Evolutionary conservation across 2,888 invertebrate genomes (phyloP).

Genomic region (Cremastobaeus sp.): DNA sequence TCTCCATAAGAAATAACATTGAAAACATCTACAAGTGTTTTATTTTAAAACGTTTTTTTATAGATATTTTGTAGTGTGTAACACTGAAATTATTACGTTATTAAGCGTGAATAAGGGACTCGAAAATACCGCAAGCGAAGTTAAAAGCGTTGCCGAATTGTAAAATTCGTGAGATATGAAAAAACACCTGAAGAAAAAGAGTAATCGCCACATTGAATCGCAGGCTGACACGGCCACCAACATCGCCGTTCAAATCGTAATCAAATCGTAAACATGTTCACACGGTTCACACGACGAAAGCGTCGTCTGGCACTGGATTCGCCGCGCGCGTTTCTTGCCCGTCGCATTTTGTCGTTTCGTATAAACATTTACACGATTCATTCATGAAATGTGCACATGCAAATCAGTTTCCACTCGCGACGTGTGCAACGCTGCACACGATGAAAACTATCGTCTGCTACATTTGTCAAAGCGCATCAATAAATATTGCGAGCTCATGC

Average conservation of each 20-base stretch:
- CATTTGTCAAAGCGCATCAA: constrained; percentile 36
- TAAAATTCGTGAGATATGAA: constrained; percentile 20
- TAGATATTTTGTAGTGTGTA: no score
- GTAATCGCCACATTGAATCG: constrained; percentile 24
- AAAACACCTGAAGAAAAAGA: constrained; percentile 9
- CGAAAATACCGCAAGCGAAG: not conserved
- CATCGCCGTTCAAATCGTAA: constrained; percentile 64
- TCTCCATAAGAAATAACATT: no score
- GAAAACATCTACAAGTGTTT: no score
- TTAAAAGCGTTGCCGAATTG: constrained; percentile 15
- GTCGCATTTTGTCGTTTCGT: constrained; percentile 63
- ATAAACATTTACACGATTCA: constrained; percentile 73
- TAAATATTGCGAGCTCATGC: constrained; percentile 27
- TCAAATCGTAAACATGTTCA: constrained; percentile 69
- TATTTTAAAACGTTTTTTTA: no score
- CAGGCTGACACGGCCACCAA: constrained; percentile 45
- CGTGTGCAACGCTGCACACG: constrained; percentile 52
- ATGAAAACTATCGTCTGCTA: constrained; percentile 45
- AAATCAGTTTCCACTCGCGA: constrained; percentile 41
- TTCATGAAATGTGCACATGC: constrained; percentile 63
- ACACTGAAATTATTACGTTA: no score
- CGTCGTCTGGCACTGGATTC: constrained; percentile 60
- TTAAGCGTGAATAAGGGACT: not conserved
- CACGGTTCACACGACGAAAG: constrained; percentile 51
- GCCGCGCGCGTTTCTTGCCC: constrained; percentile 46